Conservation (phyloP, 2,888 invertebrate species). For the Ochropleura leucogaster region DNA sequence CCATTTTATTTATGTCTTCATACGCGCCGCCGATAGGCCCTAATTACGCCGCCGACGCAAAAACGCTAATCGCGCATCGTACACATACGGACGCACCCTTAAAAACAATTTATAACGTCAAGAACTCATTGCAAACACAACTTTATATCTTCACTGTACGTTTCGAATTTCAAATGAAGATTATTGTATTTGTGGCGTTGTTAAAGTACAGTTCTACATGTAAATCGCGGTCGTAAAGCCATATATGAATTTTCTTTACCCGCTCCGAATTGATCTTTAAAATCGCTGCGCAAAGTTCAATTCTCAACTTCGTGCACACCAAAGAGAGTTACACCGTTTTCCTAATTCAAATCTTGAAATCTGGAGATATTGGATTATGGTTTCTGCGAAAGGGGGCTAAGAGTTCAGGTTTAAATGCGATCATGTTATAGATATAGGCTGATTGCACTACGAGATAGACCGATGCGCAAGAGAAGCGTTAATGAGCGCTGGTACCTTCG, state of each 20-base stretch:
- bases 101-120: slow-evolving; percentile 58
- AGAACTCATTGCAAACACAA: slow-evolving; percentile 37
- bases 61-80: slow-evolving; percentile 89
- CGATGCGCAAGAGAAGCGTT: slow-evolving; percentile 84
- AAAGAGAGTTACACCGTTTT: slow-evolving; percentile 57
- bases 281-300: slow-evolving; percentile 12
- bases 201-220: slow-evolving; percentile 31
- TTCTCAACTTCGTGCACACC: slow-evolving; percentile 2
- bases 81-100: slow-evolving; percentile 68
- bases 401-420: slow-evolving; percentile 42
- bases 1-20: slow-evolving; percentile 90
- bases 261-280: slow-evolving; percentile 36
- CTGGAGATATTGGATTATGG: slow-evolving; percentile 15
- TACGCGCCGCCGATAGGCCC: slow-evolving; percentile 89
- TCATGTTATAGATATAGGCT: slow-evolving; percentile 64
- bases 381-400: background rate
- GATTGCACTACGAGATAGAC: slow-evolving; percentile 66
- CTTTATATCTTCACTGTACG: slow-evolving; percentile 1
- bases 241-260: slow-evolving; percentile 31
- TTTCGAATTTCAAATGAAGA: slow-evolving; percentile 27
- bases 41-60: slow-evolving; percentile 88
- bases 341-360: slow-evolving; percentile 47
- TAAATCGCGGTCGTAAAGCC: slow-evolving; percentile 57
- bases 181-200: slow-evolving; percentile 49
- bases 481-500: slow-evolving; percentile 87